Conservation (phyloP, 2,888 invertebrate genomes). For the Steinernema scapterisci region DNA sequence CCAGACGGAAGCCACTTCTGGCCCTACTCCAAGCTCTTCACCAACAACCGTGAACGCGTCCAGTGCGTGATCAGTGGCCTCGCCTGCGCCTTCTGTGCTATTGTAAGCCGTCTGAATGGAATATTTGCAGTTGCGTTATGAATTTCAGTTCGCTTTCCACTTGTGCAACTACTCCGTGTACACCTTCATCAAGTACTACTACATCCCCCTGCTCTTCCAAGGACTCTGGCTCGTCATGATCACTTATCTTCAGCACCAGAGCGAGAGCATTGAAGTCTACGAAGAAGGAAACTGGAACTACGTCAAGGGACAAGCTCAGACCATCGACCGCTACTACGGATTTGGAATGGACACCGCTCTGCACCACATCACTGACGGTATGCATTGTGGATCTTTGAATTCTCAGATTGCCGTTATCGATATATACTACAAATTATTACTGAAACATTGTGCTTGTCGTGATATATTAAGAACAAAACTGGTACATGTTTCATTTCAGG, state of each 20-base stretch:
- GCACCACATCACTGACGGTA: slow-evolving; percentile 56
- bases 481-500: slow-evolving; percentile 35
- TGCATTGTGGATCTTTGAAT: too few species aligned
- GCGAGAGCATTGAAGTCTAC: slow-evolving; percentile 59
- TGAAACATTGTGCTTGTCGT: too few species aligned
- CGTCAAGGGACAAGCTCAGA: slow-evolving; percentile 54
- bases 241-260: slow-evolving; percentile 61
- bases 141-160: slow-evolving; percentile 39
- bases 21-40: slow-evolving; percentile 62
- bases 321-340: slow-evolving; percentile 53
- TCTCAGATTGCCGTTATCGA: too few species aligned
- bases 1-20: slow-evolving; percentile 67
- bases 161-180: slow-evolving; percentile 49
- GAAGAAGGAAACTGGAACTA: slow-evolving; percentile 57
- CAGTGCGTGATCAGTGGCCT: slow-evolving; percentile 60
- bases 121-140: background rate
- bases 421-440: too few species aligned
- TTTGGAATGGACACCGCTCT: slow-evolving; percentile 52
- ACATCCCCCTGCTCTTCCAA: slow-evolving; percentile 58
- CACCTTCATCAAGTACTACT: slow-evolving; percentile 59
- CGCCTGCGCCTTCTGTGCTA: slow-evolving; percentile 51
- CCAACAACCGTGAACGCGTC: slow-evolving; percentile 57
- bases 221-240: slow-evolving; percentile 59
- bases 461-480: too few species aligned
- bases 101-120: slow-evolving; percentile 41